Evolutionary conservation across 2,113 vertebrate species (phyloP), one percentile per base, ranked within the genome.

Genomic region (Thalassarche chlororhynchos): DNA sequence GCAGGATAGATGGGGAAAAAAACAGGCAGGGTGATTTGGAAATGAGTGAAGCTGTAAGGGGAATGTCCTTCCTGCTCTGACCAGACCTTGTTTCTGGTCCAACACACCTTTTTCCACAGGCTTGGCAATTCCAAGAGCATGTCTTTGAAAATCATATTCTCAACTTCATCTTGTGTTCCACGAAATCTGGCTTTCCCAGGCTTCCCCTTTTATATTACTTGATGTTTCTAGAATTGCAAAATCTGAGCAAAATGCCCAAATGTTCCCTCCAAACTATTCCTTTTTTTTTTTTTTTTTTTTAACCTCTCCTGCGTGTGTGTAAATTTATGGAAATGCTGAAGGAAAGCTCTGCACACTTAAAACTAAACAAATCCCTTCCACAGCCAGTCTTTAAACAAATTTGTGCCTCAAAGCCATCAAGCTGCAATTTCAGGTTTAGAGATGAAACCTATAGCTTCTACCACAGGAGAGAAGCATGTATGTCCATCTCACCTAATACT

Each of bases 261-360:
- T 51, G 15, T 44, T 60, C 8, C 23, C 20, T 61, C 20, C 8
- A 77, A 95, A 72, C 3, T 8, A 24, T 34, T 68, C 1, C 2
- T 34, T 23, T 26, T 26, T 7, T 60, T 47, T 5, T 15, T 17
- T 46, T 46, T 46, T 19, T 9, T 44, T 17, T n/a, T n/a, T n/a
- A n/a, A n/a, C 8, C 3, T 6, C 16, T 24, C 5, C 3, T 14
- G 0, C 17, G 3, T 51, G 17, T 40, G 18, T 47, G 8, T n/a
- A 78, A 52, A 76, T 85, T 64, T 42, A 60, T 36, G 34, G 52
- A 72, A 94, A 64, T 24, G 4, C 8, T 78, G 38, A 55, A 46
- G 29, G 26, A 64, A 87, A 68, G 3, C 3, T 93, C 34, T 46
- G 24, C 9, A 40, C 31, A 29, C 26, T 55, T 61, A 21, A 55